Evolutionary conservation across 2,888 invertebrate species (phyloP).

Genomic region (Drosophila colorata): DNA sequence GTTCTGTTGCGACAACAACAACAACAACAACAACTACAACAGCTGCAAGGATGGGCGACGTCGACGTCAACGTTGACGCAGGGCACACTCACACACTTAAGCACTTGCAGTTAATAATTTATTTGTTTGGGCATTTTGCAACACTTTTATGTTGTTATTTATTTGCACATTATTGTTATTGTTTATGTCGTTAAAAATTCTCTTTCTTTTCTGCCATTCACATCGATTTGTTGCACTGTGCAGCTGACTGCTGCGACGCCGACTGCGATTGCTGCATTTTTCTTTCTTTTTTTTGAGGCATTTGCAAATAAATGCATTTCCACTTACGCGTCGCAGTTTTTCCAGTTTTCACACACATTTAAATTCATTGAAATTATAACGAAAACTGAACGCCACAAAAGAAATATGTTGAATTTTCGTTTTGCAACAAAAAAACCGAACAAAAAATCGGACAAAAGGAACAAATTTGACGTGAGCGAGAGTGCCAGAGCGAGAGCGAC

Average conservation of each 20-base stretch:
- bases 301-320: slow-evolving; percentile 3
- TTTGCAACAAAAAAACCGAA: slow-evolving; percentile 50
- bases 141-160: slow-evolving; percentile 28
- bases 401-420: slow-evolving; percentile 70
- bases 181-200: slow-evolving; percentile 11
- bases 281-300: slow-evolving; percentile 1
- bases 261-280: slow-evolving; percentile 14
- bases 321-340: slow-evolving; percentile 8
- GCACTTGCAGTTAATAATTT: slow-evolving; percentile 19
- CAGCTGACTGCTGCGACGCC: slow-evolving; percentile 35
- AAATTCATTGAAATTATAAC: slow-evolving; percentile 61
- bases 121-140: slow-evolving; percentile 15
- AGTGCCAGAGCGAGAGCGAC: slow-evolving; percentile 27
- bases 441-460: slow-evolving; percentile 75
- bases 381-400: slow-evolving; percentile 59
- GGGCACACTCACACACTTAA: slow-evolving; percentile 21
- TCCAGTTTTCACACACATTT: slow-evolving; percentile 48
- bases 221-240: slow-evolving; percentile 78
- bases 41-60: slow-evolving; percentile 72
- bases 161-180: slow-evolving; percentile 19
- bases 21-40: too few species aligned
- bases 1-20: slow-evolving; percentile 47
- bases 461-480: slow-evolving; percentile 64
- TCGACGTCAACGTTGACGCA: slow-evolving; percentile 30
- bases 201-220: slow-evolving; percentile 31